Evolutionary conservation across 2,888 invertebrate species (phyloP).

Genomic region (Fragum whitleyi): DNA sequence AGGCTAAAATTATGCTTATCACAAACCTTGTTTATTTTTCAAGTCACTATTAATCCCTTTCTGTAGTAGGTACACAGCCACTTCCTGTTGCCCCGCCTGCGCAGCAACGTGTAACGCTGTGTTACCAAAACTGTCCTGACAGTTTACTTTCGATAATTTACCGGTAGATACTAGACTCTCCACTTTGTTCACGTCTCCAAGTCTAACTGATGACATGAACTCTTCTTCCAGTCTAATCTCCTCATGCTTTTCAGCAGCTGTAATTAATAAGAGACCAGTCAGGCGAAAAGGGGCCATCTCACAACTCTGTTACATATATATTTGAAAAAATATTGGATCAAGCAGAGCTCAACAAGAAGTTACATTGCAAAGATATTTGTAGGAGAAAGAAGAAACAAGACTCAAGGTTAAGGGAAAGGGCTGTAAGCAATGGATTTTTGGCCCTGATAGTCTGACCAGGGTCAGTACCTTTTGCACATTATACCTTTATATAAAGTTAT

Average conservation of each 20-base stretch:
- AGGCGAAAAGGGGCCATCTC: no score
- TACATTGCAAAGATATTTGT: neutral
- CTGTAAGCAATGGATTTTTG: no score
- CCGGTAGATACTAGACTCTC: conserved; percentile 88
- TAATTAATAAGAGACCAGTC: no score
- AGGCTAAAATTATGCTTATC: neutral
- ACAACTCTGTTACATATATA: neutral
- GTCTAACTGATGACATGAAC: conserved; percentile 88
- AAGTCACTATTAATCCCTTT: conserved; percentile 89
- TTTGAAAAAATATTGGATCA: no score
- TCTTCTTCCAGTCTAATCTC: conserved; percentile 87
- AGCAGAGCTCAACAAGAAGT: no score
- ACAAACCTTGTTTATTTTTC: conserved; percentile 88
- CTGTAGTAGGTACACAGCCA: conserved; percentile 89
- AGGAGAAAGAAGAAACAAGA: no score
- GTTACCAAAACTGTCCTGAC: conserved; percentile 89
- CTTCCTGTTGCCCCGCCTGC: conserved; percentile 88
- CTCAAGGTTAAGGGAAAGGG: no score
- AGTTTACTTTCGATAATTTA: conserved; percentile 88
- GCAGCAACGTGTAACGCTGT: conserved; percentile 89
- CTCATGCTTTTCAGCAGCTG: conserved; percentile 88
- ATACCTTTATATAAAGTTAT: no score
- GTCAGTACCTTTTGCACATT: no score
- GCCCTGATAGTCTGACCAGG: no score
- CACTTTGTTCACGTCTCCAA: conserved; percentile 88